Base-by-base conservation (phyloP, 2,888 invertebrate species). In the Hymenopus coronatus region DNA sequence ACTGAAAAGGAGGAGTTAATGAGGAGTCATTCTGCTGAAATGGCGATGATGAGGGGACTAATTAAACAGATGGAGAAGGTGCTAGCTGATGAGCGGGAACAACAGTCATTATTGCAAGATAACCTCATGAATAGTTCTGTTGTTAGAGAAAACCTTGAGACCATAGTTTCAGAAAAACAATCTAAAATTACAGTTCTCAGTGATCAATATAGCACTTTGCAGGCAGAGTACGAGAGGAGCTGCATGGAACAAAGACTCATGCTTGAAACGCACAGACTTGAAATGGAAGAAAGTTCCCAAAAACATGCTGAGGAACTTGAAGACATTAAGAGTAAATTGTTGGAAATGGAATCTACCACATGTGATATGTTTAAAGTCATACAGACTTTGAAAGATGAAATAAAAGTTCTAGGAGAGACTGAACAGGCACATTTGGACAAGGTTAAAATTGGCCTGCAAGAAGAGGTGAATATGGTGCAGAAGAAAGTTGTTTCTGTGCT, bases 101-200 rank as follows among this genome's bases (percentile, higher is more conserved):
- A 82, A 28, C 84, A 84, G 0, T 27, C 70, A 25, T 7, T 15
- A 9, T 70, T 87, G 2, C 54, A 89, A 89, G 89, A 88, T 81
- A 85, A 88, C 40, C 25, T 88, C 3, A n/a, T 88, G 46, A 89
- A 89, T 33, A 82, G 88, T n/a, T 89, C 89, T 8, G 33, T 89
- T 27, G 82, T 88, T 1, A 54, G 88, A 46, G 89, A 89, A 28
- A 89, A 89, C n/a, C 27, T 89, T 85, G 89, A 89, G 54, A 40
- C 88, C 20, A 82, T 54, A 3, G 82, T 89, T 54, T 9, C 82
- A 46, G 85, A 84, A n/a, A 84, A 88, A 28, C 82, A 89, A 30
- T 25, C 82, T 28, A 88, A 82, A 9, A 70, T 85, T 27, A 12
- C 82, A 27, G 85, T 46, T 27, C 25, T 89, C 84, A 84, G 84